Base-by-base conservation (phyloP, 2,888 invertebrate species). In the Scaptomyza polygonia region DNA sequence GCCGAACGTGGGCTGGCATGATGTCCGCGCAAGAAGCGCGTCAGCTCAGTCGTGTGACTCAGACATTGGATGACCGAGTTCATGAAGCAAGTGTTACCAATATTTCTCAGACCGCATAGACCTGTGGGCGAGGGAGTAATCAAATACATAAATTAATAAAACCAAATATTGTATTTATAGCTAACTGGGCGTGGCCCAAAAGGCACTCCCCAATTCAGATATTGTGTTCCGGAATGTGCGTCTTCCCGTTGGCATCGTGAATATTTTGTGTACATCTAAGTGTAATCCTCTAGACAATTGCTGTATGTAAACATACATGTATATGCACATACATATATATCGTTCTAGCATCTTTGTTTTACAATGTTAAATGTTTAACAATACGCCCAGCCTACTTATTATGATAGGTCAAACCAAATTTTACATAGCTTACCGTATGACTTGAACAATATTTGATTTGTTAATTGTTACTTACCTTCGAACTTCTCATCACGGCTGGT, bases 31-130 rank as follows among this genome's bases (percentile, higher is more conserved):
- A 92, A 78, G 67, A 89, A 92, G 84, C 90, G 90, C 56, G 91
- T 90, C 74, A 92, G 82, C 81, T 92, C 92, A 73, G 83, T 88
- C 48, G 92, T 92, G 73, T 92, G 92, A 79, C 92, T 91, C 68
- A 92, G 86, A 65, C 92, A 92, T 84, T 92, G 92, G 51, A 92
- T 91, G 59, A 92, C 90, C 59, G 92, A 92, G 82, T 92, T 92
- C 92, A 92, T 92, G 70, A 92, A 92, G 77, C 92, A 92, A 63
- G 92, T 92, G 93, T 98, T 98, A 80, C 98, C 98, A 90, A 98
- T 97, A 93, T 98, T 98, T 84, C 96, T 94, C 63, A 98, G 94
- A n/a, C 98, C 98, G 91, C 96, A 96, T 69, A 97, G 92, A 84
- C 95, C 95, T 93, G 92, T 72, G 59, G 62, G 54, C 14, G 42